Base-by-base conservation (phyloP, 2,888 invertebrate species). In the Thecophora atra region DNA sequence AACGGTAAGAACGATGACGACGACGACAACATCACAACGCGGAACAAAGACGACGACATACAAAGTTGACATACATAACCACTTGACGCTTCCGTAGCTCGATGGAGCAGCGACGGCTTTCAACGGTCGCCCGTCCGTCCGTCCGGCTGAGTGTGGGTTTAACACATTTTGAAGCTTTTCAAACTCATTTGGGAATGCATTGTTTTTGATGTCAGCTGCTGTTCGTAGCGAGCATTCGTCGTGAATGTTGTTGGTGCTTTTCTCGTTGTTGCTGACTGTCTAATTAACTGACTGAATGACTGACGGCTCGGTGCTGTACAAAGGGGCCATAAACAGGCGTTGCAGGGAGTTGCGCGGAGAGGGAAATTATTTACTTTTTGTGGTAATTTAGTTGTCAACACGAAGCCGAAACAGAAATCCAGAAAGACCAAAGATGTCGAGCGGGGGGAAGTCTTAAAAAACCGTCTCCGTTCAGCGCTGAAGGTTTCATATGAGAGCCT, bases 71-170 rank as follows among this genome's bases (percentile, higher is more conserved):
- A 76, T 71, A 78, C 76, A 77, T 70, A 77, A 75, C 75, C 75
- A 78, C 76, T 77, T 78, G 76, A 78, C 75, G 76, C 75, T 78
- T 77, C 76, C 75, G 76, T 70, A 74, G 74, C 68, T 72, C 70
- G 72, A 71, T 63, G 26, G 63, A 63, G 51, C 19, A 19, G 60
- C 47, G 44, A 17, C 13, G 15, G 21, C 64, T 21, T 30, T 24
- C 19, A 21, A 63, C 42, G 21, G 11, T 42, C 6, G n/a, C 52
- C 44, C 5, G 2, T 58, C n/a, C 1, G 44, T 58, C 24, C n/a
- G 56, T 24, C 8, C 65, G 28, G 4, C 4, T 26, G 47, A 42
- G 37, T 11, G 30, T 69, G 66, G 72, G 37, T 37, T 60, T 26
- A 72, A 69, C 52, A 42, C 64, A 71, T 68, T 71, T 71, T 73